Conservation (phyloP, 2,797 vertebrate species). For the Anguilla anguilla region DNA sequence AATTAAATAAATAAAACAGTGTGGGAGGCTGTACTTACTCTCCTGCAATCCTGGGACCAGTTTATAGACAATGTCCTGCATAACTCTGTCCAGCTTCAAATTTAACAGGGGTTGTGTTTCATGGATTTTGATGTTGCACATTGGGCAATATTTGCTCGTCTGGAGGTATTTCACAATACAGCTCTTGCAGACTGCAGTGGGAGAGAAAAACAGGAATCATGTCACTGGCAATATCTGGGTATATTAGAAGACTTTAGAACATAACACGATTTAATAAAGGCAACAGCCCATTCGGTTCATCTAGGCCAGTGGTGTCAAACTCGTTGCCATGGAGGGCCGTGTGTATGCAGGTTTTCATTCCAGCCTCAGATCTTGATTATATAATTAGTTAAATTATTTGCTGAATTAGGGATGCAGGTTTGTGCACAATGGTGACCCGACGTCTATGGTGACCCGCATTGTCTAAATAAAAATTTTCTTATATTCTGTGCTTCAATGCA, state of each 20-base stretch:
- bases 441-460: too few relatives aligned
- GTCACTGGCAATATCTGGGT: background rate
- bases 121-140: slow-evolving; percentile 99
- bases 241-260: background rate
- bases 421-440: too few relatives aligned
- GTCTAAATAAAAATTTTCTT: too few relatives aligned
- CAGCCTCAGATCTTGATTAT: too few relatives aligned
- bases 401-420: too few relatives aligned
- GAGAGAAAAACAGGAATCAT: background rate
- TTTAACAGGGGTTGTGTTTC: slow-evolving; percentile 96
- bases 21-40: slow-evolving; percentile 72
- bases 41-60: slow-evolving; percentile 95
- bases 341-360: too few relatives aligned
- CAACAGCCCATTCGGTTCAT: background rate
- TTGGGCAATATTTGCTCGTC: slow-evolving; percentile 97
- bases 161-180: slow-evolving; percentile 98
- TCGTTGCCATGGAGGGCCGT: too few relatives aligned
- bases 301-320: too few relatives aligned
- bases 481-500: too few relatives aligned
- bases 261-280: background rate
- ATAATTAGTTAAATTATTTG: too few relatives aligned
- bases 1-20: background rate
- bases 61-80: slow-evolving; percentile 98
- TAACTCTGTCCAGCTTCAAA: slow-evolving; percentile 95
- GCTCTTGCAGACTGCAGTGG: slow-evolving; percentile 88